These are phyloP conservation scores for Apotomis capreana DNA, from an alignment of 2,888 invertebrate genomes.

Conservation along the genomic window DNA sequence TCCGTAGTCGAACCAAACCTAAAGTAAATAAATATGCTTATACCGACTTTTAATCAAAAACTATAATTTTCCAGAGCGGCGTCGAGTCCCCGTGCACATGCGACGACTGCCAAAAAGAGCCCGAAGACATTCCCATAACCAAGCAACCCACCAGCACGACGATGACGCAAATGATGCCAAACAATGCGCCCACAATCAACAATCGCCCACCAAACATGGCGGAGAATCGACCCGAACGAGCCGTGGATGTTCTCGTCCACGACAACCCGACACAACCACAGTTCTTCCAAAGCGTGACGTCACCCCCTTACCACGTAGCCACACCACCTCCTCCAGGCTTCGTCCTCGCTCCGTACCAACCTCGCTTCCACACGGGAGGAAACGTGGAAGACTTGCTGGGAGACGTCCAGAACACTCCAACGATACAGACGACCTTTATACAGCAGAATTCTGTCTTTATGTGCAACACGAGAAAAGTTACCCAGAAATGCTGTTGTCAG, in stretches of 20 bases:
- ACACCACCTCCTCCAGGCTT: slow-evolving; percentile 73
- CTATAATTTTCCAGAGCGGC: slow-evolving; percentile 70
- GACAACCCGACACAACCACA: slow-evolving; percentile 74
- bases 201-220: slow-evolving; percentile 55
- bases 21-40: background rate
- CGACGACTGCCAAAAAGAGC: slow-evolving; percentile 70
- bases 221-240: slow-evolving; percentile 65
- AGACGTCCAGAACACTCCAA: slow-evolving; percentile 84
- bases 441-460: slow-evolving; percentile 80
- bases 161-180: slow-evolving; percentile 51
- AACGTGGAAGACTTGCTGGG: slow-evolving; percentile 87
- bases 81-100: slow-evolving; percentile 76
- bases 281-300: slow-evolving; percentile 75
- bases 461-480: slow-evolving; percentile 76
- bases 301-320: slow-evolving; percentile 69
- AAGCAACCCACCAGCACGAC: slow-evolving; percentile 50
- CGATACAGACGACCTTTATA: slow-evolving; percentile 75
- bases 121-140: slow-evolving; percentile 49
- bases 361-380: slow-evolving; percentile 82
- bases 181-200: slow-evolving; percentile 48
- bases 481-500: slow-evolving; percentile 76
- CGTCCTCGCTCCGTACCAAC: slow-evolving; percentile 70
- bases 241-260: slow-evolving; percentile 76
- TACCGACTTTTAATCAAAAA: slow-evolving; percentile 14
- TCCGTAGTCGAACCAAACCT: too few relatives aligned